Base-by-base conservation (phyloP, 2,113 vertebrate species). In the Calonectris borealis region DNA sequence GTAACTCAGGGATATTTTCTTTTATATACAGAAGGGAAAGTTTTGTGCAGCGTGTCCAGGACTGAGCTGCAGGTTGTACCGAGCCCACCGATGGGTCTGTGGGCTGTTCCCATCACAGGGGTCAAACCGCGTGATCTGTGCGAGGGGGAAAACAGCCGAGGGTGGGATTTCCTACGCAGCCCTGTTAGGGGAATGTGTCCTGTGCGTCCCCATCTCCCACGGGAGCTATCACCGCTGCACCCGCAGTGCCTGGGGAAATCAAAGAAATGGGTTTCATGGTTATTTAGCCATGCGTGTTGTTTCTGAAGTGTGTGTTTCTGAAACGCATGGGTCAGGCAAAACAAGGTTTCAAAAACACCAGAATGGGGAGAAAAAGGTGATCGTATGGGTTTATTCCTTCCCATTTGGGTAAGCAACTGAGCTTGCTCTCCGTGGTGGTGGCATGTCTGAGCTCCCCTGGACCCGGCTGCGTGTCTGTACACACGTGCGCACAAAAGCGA, bases 401-500 rank as follows among this genome's bases (percentile, higher is more conserved):
- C 31, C 10, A 3, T 19, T 25, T 40, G 58, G 24, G 14, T n/a
- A 15, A 80, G 26, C 14, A 51, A 55, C 70, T 46, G 42, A 66
- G 27, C 10, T 36, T 54, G 34, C 31, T 42, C 27, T 21, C 46
- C 1, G 0, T 12, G 3, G 15, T 26, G 48, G 36, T 2, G 2
- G 25, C 14, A 7, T 1, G 6, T 25, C 16, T 15, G 3, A 31
- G 14, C 55, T 32, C 4, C 15, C 20, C 38, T 7, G 16, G 49
- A 21, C 24, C 61, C 0, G 0, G 9, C 16, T n/a, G 17, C 2
- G 1, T 27, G 19, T 54, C 29, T 13, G 7, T 4, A 20, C 3
- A 3, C 7, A 2, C 1, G 0, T 0, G 2, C 0, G 0, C 42
- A 15, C 14, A n/a, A 49, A 84, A 2, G 22, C 3, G 6, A 34